Percentiles rank a stretch among this genome's conserved stretches.
Conservation (phyloP, 2,888 invertebrate species). For the Aspidiotus destructor region DNA sequence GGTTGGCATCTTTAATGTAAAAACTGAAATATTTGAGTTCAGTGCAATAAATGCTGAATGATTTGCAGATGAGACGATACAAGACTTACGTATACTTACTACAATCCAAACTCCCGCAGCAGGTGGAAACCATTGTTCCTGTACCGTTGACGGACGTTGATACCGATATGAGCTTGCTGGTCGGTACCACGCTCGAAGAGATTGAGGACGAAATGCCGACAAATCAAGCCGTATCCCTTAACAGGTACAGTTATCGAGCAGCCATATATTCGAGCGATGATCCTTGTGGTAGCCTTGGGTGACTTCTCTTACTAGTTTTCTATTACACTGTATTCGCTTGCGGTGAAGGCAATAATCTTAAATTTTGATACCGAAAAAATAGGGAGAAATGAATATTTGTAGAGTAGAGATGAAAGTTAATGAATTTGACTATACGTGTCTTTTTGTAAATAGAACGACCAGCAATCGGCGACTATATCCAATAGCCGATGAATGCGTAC, state of each 20-base stretch:
- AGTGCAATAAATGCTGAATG: not conserved
- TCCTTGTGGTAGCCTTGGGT: conserved; percentile 21
- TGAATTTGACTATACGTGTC: too few species aligned
- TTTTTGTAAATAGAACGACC: too few species aligned
- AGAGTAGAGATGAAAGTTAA: too few species aligned
- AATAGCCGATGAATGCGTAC: too few species aligned
- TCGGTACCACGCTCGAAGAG: conserved; percentile 12
- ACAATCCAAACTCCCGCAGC: conserved; percentile 55
- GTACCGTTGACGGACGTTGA: conserved; percentile 29
- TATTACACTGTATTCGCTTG: too few species aligned
- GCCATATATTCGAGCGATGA: conserved; percentile 49
- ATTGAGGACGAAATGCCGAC: conserved; percentile 16
- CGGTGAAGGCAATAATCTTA: too few species aligned
- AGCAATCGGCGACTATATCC: too few species aligned
- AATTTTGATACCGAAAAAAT: too few species aligned
- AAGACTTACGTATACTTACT: conserved; percentile 70
- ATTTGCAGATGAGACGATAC: conserved; percentile 65
- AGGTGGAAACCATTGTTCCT: conserved; percentile 44
- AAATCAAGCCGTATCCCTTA: conserved; percentile 39
- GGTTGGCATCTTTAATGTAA: conserved; percentile 46
- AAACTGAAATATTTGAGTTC: too few species aligned
- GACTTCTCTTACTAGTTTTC: conserved; percentile 13
- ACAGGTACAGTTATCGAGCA: conserved; percentile 62
- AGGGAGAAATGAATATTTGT: too few species aligned
- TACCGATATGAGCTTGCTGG: conserved; percentile 21